phyloP scores from a whole-genome alignment of 2,113 vertebrate species.

The Erythrolamprus reginae region DNA sequence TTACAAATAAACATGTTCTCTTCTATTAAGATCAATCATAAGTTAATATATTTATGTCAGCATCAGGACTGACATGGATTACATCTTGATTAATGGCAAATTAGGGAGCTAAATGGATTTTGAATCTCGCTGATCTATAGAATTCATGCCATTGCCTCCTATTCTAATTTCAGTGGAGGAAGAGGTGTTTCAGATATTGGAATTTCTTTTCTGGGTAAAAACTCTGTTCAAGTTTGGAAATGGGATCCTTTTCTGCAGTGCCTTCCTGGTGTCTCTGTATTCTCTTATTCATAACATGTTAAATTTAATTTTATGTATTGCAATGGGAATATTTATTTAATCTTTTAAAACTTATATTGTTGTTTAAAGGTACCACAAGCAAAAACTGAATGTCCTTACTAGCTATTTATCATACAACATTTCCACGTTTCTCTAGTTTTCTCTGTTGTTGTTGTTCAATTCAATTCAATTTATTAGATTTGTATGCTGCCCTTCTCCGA shows the following conservation, averaged over 20 bases:
- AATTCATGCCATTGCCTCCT: background rate
- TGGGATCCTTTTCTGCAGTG: background rate
- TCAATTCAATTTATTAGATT: too few relatives aligned
- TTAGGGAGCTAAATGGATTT: background rate
- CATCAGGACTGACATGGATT: background rate
- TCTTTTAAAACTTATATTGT: background rate
- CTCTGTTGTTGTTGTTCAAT: too few relatives aligned
- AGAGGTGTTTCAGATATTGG: background rate
- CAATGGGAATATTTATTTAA: background rate
- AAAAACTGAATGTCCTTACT: background rate
- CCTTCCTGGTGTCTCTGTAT: background rate
- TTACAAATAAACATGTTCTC: background rate
- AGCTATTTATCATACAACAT: background rate
- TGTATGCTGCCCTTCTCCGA: too few relatives aligned
- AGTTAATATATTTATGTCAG: background rate
- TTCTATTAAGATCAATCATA: background rate
- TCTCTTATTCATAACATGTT: background rate
- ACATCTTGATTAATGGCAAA: background rate
- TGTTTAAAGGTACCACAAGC: background rate
- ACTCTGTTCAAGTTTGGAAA: background rate
- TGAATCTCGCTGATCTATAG: background rate
- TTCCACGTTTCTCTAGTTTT: background rate
- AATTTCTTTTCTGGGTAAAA: background rate
- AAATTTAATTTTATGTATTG: background rate
- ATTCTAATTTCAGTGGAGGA: background rate